A percentile compares a stretch with the other conserved stretches of the same genome.
Conservation (phyloP, 2,797 vertebrate genomes). For the Danio choprae region DNA sequence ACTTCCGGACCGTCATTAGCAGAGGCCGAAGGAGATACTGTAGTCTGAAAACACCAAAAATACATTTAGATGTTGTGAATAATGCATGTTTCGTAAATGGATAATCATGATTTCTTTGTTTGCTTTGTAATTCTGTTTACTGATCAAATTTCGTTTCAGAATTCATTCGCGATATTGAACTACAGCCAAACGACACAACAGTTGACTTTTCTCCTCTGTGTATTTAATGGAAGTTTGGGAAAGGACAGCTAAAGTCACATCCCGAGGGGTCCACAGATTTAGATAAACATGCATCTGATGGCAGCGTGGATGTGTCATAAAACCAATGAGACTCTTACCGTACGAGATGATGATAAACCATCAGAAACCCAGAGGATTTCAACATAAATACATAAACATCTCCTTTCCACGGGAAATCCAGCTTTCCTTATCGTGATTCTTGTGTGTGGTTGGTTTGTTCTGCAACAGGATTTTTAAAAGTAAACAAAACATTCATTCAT, state of each 20-base stretch:
- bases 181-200: not conserved
- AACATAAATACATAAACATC: slow-evolving; percentile 11
- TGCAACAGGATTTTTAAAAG: too few species aligned
- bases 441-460: too few species aligned
- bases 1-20: slow-evolving; percentile 14
- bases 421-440: not conserved
- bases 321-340: slow-evolving; percentile 68
- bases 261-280: slow-evolving; percentile 58
- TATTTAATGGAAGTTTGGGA: slow-evolving; percentile 29
- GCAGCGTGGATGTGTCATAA: slow-evolving; percentile 68
- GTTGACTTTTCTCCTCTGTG: slow-evolving; percentile 10
- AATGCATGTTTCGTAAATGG: not conserved
- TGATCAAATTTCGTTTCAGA: not conserved
- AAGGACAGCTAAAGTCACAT: slow-evolving; percentile 39
- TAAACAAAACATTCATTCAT: too few species aligned
- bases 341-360: slow-evolving; percentile 65
- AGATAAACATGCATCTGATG: slow-evolving; percentile 67
- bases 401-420: not conserved
- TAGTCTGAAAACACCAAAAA: not conserved
- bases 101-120: not conserved
- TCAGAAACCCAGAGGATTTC: not conserved
- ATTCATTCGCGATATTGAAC: not conserved
- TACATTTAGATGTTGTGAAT: not conserved
- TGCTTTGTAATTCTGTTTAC: not conserved
- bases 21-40: slow-evolving; percentile 29